Conservation (phyloP, 2,113 vertebrate species). For the Saimiri boliviensis region DNA sequence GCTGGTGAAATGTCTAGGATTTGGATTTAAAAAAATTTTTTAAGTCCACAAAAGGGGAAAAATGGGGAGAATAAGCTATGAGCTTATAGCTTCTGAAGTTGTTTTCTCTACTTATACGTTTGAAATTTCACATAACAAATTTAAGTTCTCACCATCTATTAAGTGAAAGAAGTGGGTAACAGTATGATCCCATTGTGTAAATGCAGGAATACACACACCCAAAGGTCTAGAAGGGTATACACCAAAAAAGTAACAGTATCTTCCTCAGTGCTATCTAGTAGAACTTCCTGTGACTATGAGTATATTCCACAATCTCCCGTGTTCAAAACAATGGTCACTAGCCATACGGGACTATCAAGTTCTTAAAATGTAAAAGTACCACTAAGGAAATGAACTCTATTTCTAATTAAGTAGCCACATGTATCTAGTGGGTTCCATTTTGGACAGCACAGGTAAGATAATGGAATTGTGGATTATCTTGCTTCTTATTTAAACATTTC, state of each 20-base stretch:
- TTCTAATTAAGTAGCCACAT: not conserved
- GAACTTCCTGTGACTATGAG: not conserved
- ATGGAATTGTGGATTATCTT: not conserved
- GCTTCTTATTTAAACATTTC: not conserved
- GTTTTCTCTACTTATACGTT: not conserved
- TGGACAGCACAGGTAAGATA: not conserved
- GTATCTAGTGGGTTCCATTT: not conserved
- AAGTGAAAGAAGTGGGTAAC: not conserved
- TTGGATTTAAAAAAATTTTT: not conserved
- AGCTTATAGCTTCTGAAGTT: conserved; percentile 11
- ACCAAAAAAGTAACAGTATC: not conserved
- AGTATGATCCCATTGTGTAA: not conserved
- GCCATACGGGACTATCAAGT: not conserved
- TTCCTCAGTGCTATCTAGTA: not conserved
- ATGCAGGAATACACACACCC: not conserved
- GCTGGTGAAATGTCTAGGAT: not conserved
- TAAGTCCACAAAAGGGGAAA: not conserved
- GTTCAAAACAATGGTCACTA: not conserved
- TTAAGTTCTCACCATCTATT: not conserved
- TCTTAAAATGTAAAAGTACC: not conserved
- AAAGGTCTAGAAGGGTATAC: not conserved
- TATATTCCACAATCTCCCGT: not conserved
- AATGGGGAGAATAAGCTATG: not conserved
- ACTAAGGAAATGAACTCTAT: not conserved
- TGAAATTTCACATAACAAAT: not conserved